These are phyloP conservation scores for Melanerpes aurifrons DNA, from an alignment of 2,113 vertebrate genomes.

Conservation along the genomic window DNA sequence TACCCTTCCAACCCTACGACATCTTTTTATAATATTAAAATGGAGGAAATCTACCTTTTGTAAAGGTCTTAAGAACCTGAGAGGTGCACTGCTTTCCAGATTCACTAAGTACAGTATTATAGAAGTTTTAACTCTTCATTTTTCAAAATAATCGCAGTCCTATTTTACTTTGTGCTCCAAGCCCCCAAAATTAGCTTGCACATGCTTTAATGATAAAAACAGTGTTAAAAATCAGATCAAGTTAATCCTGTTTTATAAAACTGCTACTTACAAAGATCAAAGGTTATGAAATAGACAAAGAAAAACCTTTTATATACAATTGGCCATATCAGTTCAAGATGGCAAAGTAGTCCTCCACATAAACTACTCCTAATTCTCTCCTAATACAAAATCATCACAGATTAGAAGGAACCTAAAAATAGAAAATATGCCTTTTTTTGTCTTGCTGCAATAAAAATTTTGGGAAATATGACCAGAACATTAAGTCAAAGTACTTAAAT, in stretches of 20 bases:
- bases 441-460: background rate
- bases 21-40: background rate
- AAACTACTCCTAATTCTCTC: background rate
- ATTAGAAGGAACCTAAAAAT: background rate
- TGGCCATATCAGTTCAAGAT: background rate
- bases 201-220: background rate
- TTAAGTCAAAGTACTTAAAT: background rate
- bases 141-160: background rate
- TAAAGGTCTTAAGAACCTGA: background rate
- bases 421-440: background rate
- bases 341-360: background rate
- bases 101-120: background rate
- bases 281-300: background rate
- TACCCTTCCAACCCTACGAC: too few species aligned
- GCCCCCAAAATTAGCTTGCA: background rate
- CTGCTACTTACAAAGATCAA: background rate
- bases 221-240: background rate
- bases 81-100: background rate
- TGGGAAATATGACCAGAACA: fast-evolving
- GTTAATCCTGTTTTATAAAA: background rate
- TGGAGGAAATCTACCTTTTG: background rate
- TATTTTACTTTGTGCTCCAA: background rate
- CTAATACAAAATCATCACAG: background rate
- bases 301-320: background rate
- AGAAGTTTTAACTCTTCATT: background rate